phyloP scores from a whole-genome alignment of 2,888 invertebrate species.

The Pseudococcus jackbeardsleyi region DNA sequence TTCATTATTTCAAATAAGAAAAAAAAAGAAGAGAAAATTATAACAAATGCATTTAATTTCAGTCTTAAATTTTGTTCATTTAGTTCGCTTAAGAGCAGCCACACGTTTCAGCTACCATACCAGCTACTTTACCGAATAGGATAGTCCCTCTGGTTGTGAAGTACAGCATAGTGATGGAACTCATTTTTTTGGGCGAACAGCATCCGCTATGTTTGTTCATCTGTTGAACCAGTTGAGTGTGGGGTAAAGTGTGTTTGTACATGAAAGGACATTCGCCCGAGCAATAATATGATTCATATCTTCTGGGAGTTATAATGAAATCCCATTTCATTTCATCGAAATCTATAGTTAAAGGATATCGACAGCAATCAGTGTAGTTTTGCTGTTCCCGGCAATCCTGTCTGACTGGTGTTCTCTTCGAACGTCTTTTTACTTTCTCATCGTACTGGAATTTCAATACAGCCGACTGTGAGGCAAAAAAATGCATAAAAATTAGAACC shows the following conservation, averaged over 20 bases:
- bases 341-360: conserved; percentile 93
- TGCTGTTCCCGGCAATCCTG: conserved; percentile 87
- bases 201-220: conserved; percentile 84
- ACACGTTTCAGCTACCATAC: conserved; percentile 95
- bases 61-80: conserved; percentile 14
- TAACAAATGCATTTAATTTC: conserved; percentile 39
- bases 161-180: conserved; percentile 90
- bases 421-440: conserved; percentile 74
- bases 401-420: conserved; percentile 80
- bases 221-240: conserved; percentile 89
- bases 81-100: conserved; percentile 83
- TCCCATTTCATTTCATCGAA: conserved; percentile 97
- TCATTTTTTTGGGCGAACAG: conserved; percentile 91
- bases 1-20: conserved; percentile 10
- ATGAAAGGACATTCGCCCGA: conserved; percentile 91
- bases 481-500: background rate
- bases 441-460: conserved; percentile 6
- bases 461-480: background rate
- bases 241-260: conserved; percentile 87
- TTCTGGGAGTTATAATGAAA: conserved; percentile 96
- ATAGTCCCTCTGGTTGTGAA: conserved; percentile 91
- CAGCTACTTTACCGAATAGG: conserved; percentile 88
- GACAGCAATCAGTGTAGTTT: conserved; percentile 87
- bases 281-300: conserved; percentile 96
- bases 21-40: background rate